A percentile compares a stretch with the other conserved stretches of the same genome.
These are phyloP conservation scores for Dromococcyx pavoninus DNA, from an alignment of 2,797 vertebrate species.

Conservation along the genomic window DNA sequence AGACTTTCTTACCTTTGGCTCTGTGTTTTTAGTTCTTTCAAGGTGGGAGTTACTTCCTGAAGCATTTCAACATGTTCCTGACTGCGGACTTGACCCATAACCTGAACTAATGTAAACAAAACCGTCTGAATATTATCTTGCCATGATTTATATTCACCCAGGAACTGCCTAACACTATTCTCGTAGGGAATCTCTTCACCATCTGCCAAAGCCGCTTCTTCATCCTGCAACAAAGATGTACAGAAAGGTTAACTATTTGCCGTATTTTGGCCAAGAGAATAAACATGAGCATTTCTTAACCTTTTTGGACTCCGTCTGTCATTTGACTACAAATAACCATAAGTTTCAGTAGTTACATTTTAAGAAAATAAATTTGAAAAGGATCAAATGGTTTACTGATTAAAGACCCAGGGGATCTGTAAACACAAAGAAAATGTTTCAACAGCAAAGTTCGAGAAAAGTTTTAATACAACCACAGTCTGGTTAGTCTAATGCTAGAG, in stretches of 20 bases:
- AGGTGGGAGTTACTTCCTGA: slow-evolving; percentile 92
- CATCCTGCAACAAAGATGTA: slow-evolving; percentile 81
- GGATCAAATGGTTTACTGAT: background rate
- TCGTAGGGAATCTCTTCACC: slow-evolving; percentile 95
- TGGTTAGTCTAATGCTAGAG: background rate
- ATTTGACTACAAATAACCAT: background rate
- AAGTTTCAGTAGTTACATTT: background rate
- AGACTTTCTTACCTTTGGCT: slow-evolving; percentile 87
- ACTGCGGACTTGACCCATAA: slow-evolving; percentile 91
- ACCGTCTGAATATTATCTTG: slow-evolving; percentile 98
- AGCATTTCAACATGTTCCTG: slow-evolving; percentile 93
- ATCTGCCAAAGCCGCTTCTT: slow-evolving; percentile 92
- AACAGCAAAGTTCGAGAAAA: background rate
- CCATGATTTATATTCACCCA: slow-evolving; percentile 97
- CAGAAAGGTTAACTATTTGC: background rate
- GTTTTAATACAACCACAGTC: background rate
- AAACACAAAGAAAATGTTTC: background rate
- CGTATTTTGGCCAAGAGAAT: background rate
- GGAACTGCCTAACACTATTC: slow-evolving; percentile 94
- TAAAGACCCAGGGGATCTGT: background rate
- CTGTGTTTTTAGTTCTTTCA: slow-evolving; percentile 93
- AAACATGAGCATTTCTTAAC: background rate
- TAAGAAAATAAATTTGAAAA: background rate
- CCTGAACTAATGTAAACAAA: slow-evolving; percentile 94
- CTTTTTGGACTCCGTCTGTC: background rate